Evolutionary conservation across 2,888 invertebrate genomes (phyloP).

Genomic region (Drosophila robusta): DNA sequence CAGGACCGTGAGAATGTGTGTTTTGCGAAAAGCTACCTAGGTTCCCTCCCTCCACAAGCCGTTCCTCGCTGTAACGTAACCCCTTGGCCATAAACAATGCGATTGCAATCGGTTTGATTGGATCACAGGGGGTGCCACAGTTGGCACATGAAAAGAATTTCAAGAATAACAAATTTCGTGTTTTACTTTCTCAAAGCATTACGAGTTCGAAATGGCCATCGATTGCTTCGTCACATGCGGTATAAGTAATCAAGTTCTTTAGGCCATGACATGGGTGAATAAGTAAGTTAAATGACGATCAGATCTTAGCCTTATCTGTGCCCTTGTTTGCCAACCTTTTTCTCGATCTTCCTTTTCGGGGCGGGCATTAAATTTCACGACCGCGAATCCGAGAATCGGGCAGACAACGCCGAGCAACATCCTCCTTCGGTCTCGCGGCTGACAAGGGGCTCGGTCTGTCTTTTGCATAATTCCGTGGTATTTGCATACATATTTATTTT

Average conservation of each 20-base stretch:
- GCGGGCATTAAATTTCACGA: conserved; percentile 38
- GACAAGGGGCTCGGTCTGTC: conserved; percentile 21
- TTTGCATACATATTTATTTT: conserved; percentile 70
- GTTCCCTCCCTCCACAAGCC: background rate
- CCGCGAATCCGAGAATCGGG: conserved; percentile 36
- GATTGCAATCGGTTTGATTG: conserved; percentile 69
- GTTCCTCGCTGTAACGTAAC: conserved; percentile 24
- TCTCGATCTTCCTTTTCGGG: background rate
- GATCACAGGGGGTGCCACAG: conserved; percentile 27
- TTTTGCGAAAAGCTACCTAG: conserved; percentile 21
- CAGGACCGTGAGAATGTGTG: conserved; percentile 66
- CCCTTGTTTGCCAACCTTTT: conserved; percentile 28
- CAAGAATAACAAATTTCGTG: background rate
- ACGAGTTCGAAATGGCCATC: conserved; percentile 38
- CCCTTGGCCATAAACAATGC: conserved; percentile 69
- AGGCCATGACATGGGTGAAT: conserved; percentile 59
- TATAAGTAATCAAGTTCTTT: conserved; percentile 17
- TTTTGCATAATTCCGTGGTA: conserved; percentile 65
- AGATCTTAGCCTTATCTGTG: conserved; percentile 12
- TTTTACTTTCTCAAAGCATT: background rate
- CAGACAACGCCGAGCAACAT: background rate
- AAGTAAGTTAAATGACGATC: conserved; percentile 36
- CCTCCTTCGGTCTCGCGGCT: conserved; percentile 1
- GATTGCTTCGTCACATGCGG: conserved; percentile 26
- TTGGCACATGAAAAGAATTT: background rate